A percentile compares a stretch with the other conserved stretches of the same genome.
Conservation (phyloP, 2,797 vertebrate genomes). For the Danionella dracula region DNA sequence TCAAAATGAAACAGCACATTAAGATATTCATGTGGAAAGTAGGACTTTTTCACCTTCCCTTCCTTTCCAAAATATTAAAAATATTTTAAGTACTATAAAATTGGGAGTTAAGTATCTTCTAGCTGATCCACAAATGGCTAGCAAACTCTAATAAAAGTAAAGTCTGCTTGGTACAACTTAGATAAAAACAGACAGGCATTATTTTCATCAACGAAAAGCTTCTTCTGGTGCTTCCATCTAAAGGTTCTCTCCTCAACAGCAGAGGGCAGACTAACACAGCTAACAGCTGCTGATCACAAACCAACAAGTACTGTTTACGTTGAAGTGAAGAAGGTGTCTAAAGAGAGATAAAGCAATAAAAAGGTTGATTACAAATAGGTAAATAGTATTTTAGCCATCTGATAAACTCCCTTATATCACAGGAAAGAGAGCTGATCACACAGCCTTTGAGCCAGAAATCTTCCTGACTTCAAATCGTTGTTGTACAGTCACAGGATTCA, state of each 20-base stretch:
- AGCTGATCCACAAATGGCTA: too few relatives aligned
- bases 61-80: too few relatives aligned
- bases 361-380: neutral
- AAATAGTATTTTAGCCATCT: slow-evolving; percentile 15
- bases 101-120: too few relatives aligned
- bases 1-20: too few relatives aligned
- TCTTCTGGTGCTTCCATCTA: too few relatives aligned
- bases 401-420: slow-evolving; percentile 22
- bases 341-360: neutral
- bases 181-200: too few relatives aligned
- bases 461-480: neutral
- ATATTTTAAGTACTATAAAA: too few relatives aligned
- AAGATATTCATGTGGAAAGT: too few relatives aligned
- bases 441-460: neutral
- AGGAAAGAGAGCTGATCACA: slow-evolving; percentile 5
- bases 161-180: too few relatives aligned
- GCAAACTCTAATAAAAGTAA: too few relatives aligned
- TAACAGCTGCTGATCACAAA: neutral
- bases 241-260: slow-evolving; percentile 40
- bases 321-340: neutral
- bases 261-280: slow-evolving; percentile 67
- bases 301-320: neutral
- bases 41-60: too few relatives aligned
- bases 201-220: too few relatives aligned
- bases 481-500: neutral